These are phyloP conservation scores for Selene dorsalis DNA, from an alignment of 2,797 vertebrate genomes.

Conservation along the genomic window DNA sequence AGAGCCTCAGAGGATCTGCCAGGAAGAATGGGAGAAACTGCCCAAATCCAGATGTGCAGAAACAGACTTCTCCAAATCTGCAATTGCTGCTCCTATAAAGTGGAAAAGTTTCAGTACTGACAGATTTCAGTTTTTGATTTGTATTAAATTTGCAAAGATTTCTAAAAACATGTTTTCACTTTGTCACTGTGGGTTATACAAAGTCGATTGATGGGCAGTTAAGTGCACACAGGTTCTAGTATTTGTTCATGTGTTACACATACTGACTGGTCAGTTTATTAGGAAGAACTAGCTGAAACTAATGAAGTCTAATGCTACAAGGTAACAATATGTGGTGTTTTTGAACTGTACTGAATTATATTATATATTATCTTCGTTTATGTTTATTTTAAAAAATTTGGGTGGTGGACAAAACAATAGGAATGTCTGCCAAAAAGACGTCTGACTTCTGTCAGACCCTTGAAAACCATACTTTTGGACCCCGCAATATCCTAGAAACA, in stretches of 20 bases:
- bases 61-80: not conserved
- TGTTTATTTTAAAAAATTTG: too few species aligned
- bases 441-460: not conserved
- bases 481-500: not conserved
- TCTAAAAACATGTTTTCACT: not conserved
- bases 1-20: not conserved
- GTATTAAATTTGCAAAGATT: not conserved
- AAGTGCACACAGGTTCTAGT: not conserved
- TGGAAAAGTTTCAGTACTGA: not conserved
- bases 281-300: not conserved
- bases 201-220: not conserved
- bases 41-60: not conserved
- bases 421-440: too few species aligned
- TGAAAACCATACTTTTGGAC: not conserved
- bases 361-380: too few species aligned
- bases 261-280: too few species aligned
- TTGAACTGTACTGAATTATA: not conserved
- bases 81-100: not conserved
- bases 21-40: slow-evolving; percentile 1
- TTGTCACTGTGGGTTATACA: not conserved
- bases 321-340: not conserved
- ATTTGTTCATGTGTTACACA: too few species aligned
- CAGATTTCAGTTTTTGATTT: not conserved
- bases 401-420: too few species aligned
- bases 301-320: not conserved